Conservation (phyloP, 2,888 invertebrate species). For the Alcis repandata region DNA sequence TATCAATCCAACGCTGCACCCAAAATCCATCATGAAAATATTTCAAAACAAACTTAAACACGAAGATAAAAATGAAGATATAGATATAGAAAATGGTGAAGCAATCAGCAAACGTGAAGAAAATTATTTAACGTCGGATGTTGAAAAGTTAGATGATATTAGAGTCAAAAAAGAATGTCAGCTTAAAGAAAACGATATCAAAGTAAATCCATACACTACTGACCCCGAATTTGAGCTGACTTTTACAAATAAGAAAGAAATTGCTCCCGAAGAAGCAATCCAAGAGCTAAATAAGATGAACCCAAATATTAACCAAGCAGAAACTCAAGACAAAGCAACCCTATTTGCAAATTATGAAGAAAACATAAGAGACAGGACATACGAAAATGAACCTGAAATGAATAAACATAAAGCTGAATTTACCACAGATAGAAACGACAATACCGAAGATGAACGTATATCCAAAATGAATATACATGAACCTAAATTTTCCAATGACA, state of each 20-base stretch:
- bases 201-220: neutral
- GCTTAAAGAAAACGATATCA: neutral
- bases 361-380: conserved; percentile 24
- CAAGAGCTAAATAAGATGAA: neutral
- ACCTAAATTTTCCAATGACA: too few relatives aligned
- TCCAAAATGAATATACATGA: neutral
- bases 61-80: neutral
- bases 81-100: neutral
- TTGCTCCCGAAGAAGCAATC: too few relatives aligned
- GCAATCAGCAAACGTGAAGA: neutral
- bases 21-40: neutral
- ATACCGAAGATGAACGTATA: neutral
- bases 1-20: neutral
- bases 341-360: neutral
- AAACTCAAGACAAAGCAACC: neutral
- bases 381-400: neutral
- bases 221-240: too few relatives aligned
- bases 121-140: neutral
- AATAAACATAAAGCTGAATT: neutral
- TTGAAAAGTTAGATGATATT: neutral
- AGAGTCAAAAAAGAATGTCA: neutral
- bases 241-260: neutral
- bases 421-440: neutral
- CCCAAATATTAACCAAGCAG: neutral
- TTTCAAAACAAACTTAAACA: neutral